phyloP scores from a whole-genome alignment of 2,888 invertebrate species.

The Dynastes hyllus region DNA sequence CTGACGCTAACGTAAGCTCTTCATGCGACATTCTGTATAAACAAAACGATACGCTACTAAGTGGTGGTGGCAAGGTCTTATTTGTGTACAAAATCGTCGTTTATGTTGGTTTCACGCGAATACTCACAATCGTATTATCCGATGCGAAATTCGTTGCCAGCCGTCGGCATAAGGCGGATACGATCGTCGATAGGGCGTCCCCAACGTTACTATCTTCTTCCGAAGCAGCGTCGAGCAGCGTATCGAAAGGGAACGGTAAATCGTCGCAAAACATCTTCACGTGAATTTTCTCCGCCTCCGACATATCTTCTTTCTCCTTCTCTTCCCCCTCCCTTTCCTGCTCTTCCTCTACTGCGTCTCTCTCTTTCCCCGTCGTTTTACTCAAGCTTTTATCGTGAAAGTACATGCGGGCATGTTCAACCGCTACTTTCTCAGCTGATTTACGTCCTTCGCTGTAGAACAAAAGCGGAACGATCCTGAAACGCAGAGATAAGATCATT shows the following conservation, averaged over 20 bases:
- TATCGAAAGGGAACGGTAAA: conserved; percentile 72
- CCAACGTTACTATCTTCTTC: background rate
- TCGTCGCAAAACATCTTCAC: conserved; percentile 63
- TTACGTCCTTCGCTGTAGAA: conserved; percentile 70
- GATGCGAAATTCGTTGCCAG: background rate
- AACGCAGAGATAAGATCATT: conserved; percentile 49
- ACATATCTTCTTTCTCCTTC: too few species aligned
- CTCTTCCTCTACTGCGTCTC: background rate
- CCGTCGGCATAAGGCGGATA: background rate
- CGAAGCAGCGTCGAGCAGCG: conserved; percentile 41
- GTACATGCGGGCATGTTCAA: conserved; percentile 15
- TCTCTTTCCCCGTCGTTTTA: background rate
- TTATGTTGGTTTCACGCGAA: too few species aligned
- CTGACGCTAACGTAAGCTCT: too few species aligned
- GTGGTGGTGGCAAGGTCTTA: too few species aligned
- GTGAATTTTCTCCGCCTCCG: background rate
- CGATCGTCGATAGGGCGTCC: background rate
- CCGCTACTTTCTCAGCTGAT: background rate
- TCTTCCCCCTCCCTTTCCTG: background rate
- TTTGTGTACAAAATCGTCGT: too few species aligned
- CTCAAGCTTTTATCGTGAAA: background rate
- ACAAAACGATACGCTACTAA: too few species aligned
- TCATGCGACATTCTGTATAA: too few species aligned
- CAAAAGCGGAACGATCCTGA: conserved; percentile 71
- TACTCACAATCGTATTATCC: conserved; percentile 10